Conservation (phyloP, 2,888 invertebrate genomes). For the Thereva unica region DNA sequence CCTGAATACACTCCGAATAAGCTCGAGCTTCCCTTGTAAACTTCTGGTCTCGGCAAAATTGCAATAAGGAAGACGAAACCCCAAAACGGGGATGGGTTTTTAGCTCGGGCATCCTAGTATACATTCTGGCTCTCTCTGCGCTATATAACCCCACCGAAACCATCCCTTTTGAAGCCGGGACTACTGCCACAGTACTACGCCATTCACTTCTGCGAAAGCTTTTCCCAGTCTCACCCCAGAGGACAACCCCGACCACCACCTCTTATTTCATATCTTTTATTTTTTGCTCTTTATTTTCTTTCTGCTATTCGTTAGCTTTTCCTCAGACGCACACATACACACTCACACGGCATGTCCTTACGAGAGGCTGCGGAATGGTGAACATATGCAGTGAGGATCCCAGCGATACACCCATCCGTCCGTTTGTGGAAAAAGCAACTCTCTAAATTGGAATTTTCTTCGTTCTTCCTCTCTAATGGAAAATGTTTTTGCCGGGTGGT, state of each 20-base stretch:
- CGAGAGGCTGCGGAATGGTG: neutral
- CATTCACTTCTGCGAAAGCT: conserved; percentile 32
- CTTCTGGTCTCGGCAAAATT: conserved; percentile 38
- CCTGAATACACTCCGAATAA: too few species aligned
- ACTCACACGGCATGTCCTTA: neutral
- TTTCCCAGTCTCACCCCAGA: conserved; percentile 37
- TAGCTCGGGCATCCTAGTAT: conserved; percentile 15
- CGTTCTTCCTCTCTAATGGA: conserved; percentile 42
- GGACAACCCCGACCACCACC: conserved; percentile 35
- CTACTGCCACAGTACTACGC: conserved; percentile 4
- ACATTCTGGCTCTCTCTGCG: neutral
- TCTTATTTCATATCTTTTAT: conserved; percentile 41
- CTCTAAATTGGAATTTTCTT: conserved; percentile 35
- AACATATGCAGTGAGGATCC: conserved; percentile 22
- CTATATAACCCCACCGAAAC: conserved; percentile 12
- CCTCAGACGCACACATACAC: conserved; percentile 26
- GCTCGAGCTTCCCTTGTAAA: conserved; percentile 33
- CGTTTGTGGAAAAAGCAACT: conserved; percentile 33
- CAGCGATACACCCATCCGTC: conserved; percentile 15
- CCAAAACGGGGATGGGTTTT: conserved; percentile 24
- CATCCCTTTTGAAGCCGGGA: neutral
- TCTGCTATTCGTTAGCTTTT: conserved; percentile 33
- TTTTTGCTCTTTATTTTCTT: conserved; percentile 28
- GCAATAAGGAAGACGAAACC: conserved; percentile 40
- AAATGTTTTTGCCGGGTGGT: conserved; percentile 39